Evolutionary conservation across 2,888 invertebrate genomes (phyloP).

Genomic region (Pogonocherus hispidulus): DNA sequence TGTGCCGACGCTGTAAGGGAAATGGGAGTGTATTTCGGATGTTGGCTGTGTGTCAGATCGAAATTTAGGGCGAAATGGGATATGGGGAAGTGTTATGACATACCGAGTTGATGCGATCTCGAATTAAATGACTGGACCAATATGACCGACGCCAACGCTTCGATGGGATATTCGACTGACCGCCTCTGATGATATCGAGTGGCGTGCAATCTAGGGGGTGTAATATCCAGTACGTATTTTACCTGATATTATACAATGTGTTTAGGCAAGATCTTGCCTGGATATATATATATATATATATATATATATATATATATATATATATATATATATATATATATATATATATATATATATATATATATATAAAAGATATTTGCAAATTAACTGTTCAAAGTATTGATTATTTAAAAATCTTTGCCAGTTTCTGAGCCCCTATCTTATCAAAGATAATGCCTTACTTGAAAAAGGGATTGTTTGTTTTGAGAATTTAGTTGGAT

Average conservation of each 20-base stretch:
- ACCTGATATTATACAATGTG: background rate
- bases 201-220: slow-evolving; percentile 7
- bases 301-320: too few species aligned
- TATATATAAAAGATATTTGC: too few species aligned
- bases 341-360: too few species aligned
- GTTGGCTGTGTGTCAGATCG: slow-evolving; percentile 47
- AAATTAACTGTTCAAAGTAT: too few species aligned
- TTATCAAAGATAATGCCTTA: too few species aligned
- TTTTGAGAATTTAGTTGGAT: too few species aligned
- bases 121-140: slow-evolving; percentile 55
- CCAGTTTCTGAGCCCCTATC: too few species aligned
- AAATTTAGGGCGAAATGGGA: slow-evolving; percentile 54
- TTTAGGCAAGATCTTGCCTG: background rate
- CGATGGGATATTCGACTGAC: slow-evolving; percentile 37
- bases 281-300: too few species aligned
- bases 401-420: too few species aligned
- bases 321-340: too few species aligned
- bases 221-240: background rate
- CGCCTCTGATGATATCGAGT: slow-evolving; percentile 7
- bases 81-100: slow-evolving; percentile 51
- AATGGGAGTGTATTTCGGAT: slow-evolving; percentile 44
- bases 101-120: slow-evolving; percentile 45
- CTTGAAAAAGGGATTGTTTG: too few species aligned
- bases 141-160: slow-evolving; percentile 42
- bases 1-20: slow-evolving; percentile 42